Evolutionary conservation across 2,888 invertebrate species (phyloP), one percentile per base, ranked within the genome.

Genomic region (Gymnosoma rotundatum): DNA sequence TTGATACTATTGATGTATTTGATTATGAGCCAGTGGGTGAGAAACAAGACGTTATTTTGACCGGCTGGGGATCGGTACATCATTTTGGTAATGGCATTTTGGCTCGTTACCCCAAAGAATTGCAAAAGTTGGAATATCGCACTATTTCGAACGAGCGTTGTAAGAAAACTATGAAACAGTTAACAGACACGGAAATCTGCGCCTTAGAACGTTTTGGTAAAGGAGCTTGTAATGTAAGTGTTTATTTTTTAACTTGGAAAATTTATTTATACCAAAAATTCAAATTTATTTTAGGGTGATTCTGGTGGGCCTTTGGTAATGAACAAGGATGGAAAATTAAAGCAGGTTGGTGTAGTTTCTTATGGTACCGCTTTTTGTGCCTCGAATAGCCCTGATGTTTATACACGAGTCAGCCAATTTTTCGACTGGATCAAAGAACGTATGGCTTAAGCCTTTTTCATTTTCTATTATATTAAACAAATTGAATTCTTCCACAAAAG

Each of bases 251-350:
- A 8, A 2, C 25, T 32, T 5, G 7, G 32, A 5, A 32, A 5
- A 7, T 32, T 32, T 7, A 5, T 32, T 5, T 32, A 32, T 32
- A 32, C 2, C 32, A 32, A 32, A 25, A 25, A 1, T 45, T 72
- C 7, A 38, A 21, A 12, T 21, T 32, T 25, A 42, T 67, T 32
- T 5, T 5, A 92, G 92, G 92, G 92, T 56, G 92, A 92, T 82
- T 92, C 92, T 48, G 92, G 92, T 18, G 92, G 92, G 25, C 92
- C 92, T 16, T 85, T 92, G 83, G 91, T 92, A 0, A 90, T 91
- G 90, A 69, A 67, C 2, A 89, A 86, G 18, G 89, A 88, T 3
- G 90, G 91, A 1, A 86, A 88, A 2, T 84, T 88, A 0, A 89
- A 89, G 14, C 91, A 92, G 83, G 91, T 92, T 9, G 92, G 92